Evolutionary conservation across 2,797 vertebrate genomes (phyloP), one percentile per base, ranked within the genome.

Genomic region (Schizopygopsis malacanthus): DNA sequence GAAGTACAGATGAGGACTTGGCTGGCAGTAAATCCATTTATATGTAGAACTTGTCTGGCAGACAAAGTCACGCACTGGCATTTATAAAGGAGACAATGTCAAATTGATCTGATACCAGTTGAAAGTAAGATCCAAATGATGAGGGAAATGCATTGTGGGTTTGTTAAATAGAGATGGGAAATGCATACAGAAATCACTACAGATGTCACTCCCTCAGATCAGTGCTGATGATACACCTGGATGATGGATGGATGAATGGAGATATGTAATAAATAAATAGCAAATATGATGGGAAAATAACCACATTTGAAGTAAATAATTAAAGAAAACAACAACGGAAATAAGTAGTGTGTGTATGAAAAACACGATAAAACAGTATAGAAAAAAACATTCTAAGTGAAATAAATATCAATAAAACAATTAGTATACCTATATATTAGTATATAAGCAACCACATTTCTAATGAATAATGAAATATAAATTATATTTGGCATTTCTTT

Each of bases 21-120:
- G 59, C 59, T 61, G 43, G 43, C 43, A 65, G 12, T 39, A 76
- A 76, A 77, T 77, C 59, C 43, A 77, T 83, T 83, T 76, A 77
- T 67, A 77, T 52, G 59, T 41, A 76, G 59, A 83, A 77, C 59
- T 67, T 65, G 82, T 83, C 67, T 83, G 82, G 72, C 45, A 83
- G 59, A 76, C 28, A 65, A 83, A 65, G 71, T 76, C 82, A 50
- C 25, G 72, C 3, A 11, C 72, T 65, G 43, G 43, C 71, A 25
- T 76, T 63, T 41, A 18, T 25, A 25, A 63, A 52, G 20, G 33
- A 83, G 45, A 83, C 54, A 25, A 54, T 83, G 45, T 20, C 2
- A 67, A 83, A 83, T 65, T 18, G 28, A 83, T 83, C 65, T 67
- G 72, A 77, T 67, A 77, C 33, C 4, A 52, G 59, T 39, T 67